Percentiles rank a stretch among this genome's conserved stretches.
These are phyloP conservation scores for Lerista edwardsae DNA, from an alignment of 2,797 vertebrate species.

Conservation along the genomic window DNA sequence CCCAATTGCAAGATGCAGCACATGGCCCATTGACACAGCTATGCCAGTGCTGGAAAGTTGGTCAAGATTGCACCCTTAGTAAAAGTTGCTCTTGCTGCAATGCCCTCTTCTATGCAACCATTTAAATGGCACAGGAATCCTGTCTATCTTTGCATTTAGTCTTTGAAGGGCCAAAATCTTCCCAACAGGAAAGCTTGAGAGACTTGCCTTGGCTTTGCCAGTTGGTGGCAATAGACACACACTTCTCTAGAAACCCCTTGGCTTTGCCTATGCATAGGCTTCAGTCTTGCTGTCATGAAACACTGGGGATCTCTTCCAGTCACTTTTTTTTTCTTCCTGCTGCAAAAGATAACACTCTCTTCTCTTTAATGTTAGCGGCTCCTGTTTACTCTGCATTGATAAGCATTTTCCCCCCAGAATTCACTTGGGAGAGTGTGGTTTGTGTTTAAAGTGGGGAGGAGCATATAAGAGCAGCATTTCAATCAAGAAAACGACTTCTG, in stretches of 20 bases:
- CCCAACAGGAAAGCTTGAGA: background rate
- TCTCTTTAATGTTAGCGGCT: background rate
- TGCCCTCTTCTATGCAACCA: background rate
- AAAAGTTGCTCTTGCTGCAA: background rate
- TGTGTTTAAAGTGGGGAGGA: background rate
- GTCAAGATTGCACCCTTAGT: too few species aligned
- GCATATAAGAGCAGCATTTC: background rate
- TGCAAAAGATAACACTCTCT: background rate
- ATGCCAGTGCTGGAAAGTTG: too few species aligned
- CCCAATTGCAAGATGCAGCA: too few species aligned
- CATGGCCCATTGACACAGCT: too few species aligned
- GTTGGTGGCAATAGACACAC: slow-evolving; percentile 12
- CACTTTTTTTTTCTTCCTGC: background rate
- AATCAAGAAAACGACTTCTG: background rate
- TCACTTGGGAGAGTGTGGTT: background rate
- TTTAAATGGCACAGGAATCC: background rate
- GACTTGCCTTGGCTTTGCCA: background rate
- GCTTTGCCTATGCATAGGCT: too few species aligned
- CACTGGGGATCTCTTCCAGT: background rate
- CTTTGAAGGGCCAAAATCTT: background rate
- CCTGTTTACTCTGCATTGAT: background rate
- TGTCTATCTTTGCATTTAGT: background rate
- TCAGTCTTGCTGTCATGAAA: background rate
- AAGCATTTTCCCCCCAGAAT: background rate
- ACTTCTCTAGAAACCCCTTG: background rate